Evolutionary conservation across 2,797 vertebrate species (phyloP), one percentile per base, ranked within the genome.

Genomic region (Sebastolobus alascanus): DNA sequence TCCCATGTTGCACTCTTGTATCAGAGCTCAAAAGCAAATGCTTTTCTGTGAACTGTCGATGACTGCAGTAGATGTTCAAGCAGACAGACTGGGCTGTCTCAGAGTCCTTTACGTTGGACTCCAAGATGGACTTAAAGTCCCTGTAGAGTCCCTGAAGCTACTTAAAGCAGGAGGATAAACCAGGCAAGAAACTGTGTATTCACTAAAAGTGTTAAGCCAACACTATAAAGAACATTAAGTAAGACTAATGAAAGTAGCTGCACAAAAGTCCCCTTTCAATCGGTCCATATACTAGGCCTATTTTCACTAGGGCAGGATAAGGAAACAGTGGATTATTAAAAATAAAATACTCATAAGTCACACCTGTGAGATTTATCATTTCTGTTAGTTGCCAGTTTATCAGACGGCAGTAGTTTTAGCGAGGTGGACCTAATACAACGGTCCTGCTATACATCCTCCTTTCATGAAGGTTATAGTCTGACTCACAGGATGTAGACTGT

Each of bases 131-230:
- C 16, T 75, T 12, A 46, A 65, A 59, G 22, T 65, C 43, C 66
- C 16, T 8, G 61, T n/a, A 2, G 6, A 20, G 20, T 64, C 37
- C 8, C 16, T n/a, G n/a, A 31, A 50, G 64, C 65, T 64, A 29
- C 29, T 69, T 43, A 64, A 63, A 46, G n/a, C n/a, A 22, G 33
- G 6, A 38, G 55, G 56, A 65, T 35, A 29, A 52, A 50, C 10
- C 16, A 9, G 35, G 50, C 18, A 8, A n/a, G 50, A 40, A 38
- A 55, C 38, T 65, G 33, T 54, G 16, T 4, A 11, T 61, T 35
- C 50, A 38, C 27, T 5, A 64, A 77, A 64, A 77, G 61, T 66
- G 27, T 66, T 58, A 35, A 35, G 20, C 38, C 50, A 52, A 33
- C 25, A 14, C 64, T 25, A 4, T 46, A 46, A 50, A 59, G 18